Evolutionary conservation across 2,797 vertebrate species (phyloP).

Genomic region (Choloepus didactylus): DNA sequence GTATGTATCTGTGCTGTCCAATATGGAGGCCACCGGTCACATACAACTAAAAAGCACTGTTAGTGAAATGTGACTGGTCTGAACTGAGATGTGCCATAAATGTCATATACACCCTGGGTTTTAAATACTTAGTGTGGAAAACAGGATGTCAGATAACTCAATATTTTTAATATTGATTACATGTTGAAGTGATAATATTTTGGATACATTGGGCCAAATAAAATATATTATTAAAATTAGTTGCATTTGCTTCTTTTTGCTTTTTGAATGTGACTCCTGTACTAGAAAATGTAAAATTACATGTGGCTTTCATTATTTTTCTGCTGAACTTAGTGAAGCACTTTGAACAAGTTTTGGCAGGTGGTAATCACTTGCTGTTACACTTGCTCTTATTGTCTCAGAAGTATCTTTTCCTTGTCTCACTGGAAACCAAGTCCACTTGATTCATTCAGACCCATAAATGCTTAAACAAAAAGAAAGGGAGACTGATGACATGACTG

Average conservation of each 20-base stretch:
- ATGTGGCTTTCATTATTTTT: not conserved
- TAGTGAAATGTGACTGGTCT: not conserved
- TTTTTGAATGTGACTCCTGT: not conserved
- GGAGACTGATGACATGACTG: not conserved
- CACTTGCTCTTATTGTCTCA: not conserved
- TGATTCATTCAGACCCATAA: not conserved
- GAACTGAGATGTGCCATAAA: not conserved
- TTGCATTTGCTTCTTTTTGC: not conserved
- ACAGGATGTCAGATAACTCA: not conserved
- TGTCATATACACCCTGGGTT: not conserved
- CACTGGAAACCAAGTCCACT: not conserved
- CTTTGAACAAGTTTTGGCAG: not conserved
- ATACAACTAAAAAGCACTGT: no score
- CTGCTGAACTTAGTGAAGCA: rapidly evolving
- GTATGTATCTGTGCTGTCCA: not conserved
- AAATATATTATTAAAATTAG: not conserved
- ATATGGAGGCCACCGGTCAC: rapidly evolving
- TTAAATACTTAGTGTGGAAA: not conserved
- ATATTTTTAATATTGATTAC: not conserved
- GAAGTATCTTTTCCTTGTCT: not conserved
- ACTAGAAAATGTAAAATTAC: not conserved
- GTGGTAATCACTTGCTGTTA: rapidly evolving
- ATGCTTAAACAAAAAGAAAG: not conserved
- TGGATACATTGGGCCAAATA: not conserved
- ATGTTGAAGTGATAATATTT: not conserved